These are phyloP conservation scores for Garrulus glandarius DNA, from an alignment of 2,797 vertebrate species.

Conservation along the genomic window DNA sequence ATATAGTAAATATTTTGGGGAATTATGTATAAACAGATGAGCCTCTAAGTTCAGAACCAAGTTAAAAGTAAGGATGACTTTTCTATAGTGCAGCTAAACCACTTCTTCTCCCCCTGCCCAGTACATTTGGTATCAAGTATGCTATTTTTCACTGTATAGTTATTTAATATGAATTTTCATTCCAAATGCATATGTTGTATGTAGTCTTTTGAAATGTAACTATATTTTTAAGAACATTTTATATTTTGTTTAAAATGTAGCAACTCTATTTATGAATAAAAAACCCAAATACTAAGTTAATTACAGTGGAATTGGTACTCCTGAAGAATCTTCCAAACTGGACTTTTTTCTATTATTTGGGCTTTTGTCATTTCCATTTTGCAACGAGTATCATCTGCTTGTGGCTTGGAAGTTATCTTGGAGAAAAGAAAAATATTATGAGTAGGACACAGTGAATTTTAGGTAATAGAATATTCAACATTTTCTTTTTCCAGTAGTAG, in stretches of 20 bases:
- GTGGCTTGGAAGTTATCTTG: slow-evolving; percentile 87
- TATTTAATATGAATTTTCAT: neutral
- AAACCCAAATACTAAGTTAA: neutral
- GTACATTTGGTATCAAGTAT: neutral
- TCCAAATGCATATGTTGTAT: neutral
- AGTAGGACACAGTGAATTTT: neutral
- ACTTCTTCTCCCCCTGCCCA: neutral
- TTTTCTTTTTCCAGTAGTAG: neutral
- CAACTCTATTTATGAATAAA: slow-evolving; percentile 54
- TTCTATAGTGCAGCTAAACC: neutral
- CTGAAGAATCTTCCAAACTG: slow-evolving; percentile 85
- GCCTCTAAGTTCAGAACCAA: neutral
- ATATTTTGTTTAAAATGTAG: slow-evolving; percentile 38
- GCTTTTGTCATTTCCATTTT: slow-evolving; percentile 81
- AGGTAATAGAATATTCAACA: neutral
- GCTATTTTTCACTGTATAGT: neutral
- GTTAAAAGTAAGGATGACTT: neutral
- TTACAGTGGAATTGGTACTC: slow-evolving; percentile 63
- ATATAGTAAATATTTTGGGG: neutral
- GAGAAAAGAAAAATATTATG: slow-evolving; percentile 20
- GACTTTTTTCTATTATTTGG: slow-evolving; percentile 79
- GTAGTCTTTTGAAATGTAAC: neutral
- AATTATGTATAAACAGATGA: neutral
- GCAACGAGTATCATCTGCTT: slow-evolving; percentile 74
- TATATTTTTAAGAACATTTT: slow-evolving; percentile 15